phyloP scores from a whole-genome alignment of 2,113 vertebrate genomes.

The Gambusia holbrooki region DNA sequence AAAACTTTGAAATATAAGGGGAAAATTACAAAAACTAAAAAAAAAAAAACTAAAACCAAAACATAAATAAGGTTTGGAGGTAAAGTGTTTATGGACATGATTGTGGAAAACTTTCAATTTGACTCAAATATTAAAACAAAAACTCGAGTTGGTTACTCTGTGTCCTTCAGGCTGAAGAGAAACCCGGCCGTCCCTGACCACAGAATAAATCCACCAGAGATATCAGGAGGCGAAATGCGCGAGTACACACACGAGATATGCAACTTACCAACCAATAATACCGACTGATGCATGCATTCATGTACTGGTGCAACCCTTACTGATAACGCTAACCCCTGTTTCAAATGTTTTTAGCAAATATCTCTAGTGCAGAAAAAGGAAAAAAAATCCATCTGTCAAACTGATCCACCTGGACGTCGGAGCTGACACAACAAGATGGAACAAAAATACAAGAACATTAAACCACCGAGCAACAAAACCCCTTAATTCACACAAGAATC shows the following conservation, averaged over 20 bases:
- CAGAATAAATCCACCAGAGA: neutral
- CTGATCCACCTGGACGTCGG: neutral
- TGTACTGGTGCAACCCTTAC: neutral
- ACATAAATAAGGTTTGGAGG: neutral
- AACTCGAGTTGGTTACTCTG: neutral
- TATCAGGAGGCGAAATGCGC: no score
- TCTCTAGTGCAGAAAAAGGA: neutral
- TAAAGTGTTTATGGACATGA: neutral
- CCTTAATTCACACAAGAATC: neutral
- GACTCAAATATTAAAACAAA: neutral
- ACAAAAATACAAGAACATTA: neutral
- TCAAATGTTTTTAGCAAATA: neutral
- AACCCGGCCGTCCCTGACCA: neutral
- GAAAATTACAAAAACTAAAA: neutral
- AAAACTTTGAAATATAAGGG: no score
- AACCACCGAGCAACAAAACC: neutral
- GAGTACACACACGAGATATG: neutral
- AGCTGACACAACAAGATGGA: neutral
- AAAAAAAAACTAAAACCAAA: neutral
- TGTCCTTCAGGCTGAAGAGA: no score
- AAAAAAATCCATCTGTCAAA: neutral
- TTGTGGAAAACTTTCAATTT: neutral
- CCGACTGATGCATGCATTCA: neutral
- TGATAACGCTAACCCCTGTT: neutral
- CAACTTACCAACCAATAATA: neutral